Evolutionary conservation across 2,797 vertebrate genomes (phyloP).

Genomic region (Taenioides sp.): DNA sequence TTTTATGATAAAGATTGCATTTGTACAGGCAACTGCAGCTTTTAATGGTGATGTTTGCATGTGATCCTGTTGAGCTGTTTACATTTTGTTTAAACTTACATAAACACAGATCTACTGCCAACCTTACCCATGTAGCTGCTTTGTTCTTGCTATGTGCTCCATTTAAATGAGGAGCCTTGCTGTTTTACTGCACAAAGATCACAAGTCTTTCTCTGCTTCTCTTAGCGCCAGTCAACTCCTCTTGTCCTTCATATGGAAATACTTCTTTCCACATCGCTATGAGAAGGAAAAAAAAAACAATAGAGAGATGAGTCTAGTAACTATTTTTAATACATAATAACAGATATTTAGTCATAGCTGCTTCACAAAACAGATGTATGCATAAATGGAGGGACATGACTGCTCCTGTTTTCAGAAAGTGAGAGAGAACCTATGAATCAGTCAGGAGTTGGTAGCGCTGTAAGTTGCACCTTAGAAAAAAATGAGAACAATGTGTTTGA

Average conservation of each 20-base stretch:
- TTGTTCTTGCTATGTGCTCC: neutral
- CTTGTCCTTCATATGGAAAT: slow-evolving; percentile 26
- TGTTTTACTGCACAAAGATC: slow-evolving; percentile 13
- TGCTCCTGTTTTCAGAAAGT: neutral
- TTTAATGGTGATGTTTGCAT: neutral
- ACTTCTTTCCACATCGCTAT: neutral
- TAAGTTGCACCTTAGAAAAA: slow-evolving; percentile 11
- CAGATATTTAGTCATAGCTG: neutral
- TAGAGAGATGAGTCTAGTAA: neutral
- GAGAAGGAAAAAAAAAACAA: slow-evolving; percentile 1
- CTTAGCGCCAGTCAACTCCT: slow-evolving; percentile 8
- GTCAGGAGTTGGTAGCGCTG: slow-evolving; percentile 4
- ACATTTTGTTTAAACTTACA: neutral
- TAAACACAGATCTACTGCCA: neutral
- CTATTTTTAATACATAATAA: neutral
- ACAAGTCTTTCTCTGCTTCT: slow-evolving; percentile 14
- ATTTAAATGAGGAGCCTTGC: neutral
- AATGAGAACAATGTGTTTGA: neutral
- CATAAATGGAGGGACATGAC: neutral
- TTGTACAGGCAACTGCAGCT: too few relatives aligned
- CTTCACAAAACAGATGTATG: neutral
- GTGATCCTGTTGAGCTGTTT: neutral
- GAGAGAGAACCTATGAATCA: slow-evolving; percentile 18
- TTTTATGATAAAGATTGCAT: neutral
- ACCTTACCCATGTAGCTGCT: neutral